These are phyloP conservation scores for Patagioenas fasciata DNA, from an alignment of 2,113 vertebrate species.

Conservation along the genomic window DNA sequence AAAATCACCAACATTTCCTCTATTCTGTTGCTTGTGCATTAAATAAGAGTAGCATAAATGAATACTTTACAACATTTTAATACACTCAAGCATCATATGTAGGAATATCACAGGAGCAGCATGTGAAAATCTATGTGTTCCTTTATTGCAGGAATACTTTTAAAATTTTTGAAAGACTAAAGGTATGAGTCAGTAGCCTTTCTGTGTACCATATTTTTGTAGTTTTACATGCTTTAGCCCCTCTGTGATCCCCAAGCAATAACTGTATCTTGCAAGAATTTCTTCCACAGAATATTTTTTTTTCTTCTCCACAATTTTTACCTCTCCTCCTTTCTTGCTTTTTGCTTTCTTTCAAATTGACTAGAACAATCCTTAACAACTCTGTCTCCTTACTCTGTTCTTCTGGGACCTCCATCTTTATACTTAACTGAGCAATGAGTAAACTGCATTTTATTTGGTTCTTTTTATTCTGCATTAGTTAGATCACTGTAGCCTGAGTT, in stretches of 20 bases:
- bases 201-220: background rate
- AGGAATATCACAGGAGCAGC: background rate
- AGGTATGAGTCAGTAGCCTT: background rate
- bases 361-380: background rate
- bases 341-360: background rate
- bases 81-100: background rate
- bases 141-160: background rate
- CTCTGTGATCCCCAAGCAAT: background rate
- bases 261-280: background rate
- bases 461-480: background rate
- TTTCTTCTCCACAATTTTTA: background rate
- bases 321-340: background rate
- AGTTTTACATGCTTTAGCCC: background rate
- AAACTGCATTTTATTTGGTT: background rate
- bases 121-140: background rate
- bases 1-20: background rate
- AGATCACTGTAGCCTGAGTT: background rate
- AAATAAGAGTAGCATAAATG: background rate
- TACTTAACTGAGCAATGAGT: background rate
- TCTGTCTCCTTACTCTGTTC: background rate
- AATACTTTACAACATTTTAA: background rate
- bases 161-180: background rate
- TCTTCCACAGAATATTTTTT: background rate
- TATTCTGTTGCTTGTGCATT: background rate
- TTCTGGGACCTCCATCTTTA: background rate